These are phyloP conservation scores for Rynchops niger DNA, from an alignment of 2,113 vertebrate genomes.

Conservation along the genomic window DNA sequence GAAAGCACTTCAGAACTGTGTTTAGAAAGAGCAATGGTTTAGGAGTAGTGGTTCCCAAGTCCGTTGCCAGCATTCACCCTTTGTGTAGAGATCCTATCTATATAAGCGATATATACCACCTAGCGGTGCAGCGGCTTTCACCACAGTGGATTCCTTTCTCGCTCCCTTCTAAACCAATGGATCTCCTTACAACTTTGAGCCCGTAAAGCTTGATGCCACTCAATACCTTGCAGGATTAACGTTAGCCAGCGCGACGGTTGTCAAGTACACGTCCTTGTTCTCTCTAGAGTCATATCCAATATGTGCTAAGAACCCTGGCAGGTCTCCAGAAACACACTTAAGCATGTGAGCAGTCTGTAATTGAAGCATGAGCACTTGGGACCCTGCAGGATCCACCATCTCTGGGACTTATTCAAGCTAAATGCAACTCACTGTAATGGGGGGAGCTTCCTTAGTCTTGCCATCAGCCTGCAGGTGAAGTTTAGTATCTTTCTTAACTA, in stretches of 20 bases:
- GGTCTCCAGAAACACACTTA: not conserved
- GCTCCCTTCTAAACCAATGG: not conserved
- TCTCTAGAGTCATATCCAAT: rapidly evolving
- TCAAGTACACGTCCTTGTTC: not conserved
- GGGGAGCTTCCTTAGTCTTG: not conserved
- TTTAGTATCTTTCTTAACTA: not conserved
- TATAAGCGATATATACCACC: rapidly evolving
- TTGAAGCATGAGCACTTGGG: rapidly evolving
- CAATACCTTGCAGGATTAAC: not conserved
- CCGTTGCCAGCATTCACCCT: not conserved
- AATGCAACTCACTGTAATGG: not conserved
- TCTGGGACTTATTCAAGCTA: not conserved
- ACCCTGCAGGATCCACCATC: not conserved
- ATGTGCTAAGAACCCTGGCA: not conserved
- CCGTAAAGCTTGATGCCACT: rapidly evolving
- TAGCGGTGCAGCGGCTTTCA: not conserved
- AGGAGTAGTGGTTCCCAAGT: not conserved
- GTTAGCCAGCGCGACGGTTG: rapidly evolving
- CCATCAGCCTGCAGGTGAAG: not conserved
- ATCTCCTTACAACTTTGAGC: not conserved
- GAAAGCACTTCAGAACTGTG: not conserved
- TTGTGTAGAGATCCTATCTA: not conserved
- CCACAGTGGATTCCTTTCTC: not conserved
- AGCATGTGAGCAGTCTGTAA: not conserved
- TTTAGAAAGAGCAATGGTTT: not conserved